Base-by-base conservation (phyloP, 2,888 invertebrate species). In the Odontocolon sp. region DNA sequence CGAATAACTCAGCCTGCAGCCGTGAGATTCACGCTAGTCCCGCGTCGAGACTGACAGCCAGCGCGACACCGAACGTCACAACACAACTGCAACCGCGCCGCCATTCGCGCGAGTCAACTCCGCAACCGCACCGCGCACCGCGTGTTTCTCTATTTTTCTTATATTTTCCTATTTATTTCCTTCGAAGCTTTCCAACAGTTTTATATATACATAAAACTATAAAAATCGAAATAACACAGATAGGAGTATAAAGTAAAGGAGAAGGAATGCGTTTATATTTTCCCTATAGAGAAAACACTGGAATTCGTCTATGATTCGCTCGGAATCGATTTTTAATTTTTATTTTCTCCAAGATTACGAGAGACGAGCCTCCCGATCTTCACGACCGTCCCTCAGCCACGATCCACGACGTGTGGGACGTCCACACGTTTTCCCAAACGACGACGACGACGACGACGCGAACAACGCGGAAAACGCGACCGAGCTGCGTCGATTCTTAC, bases 51-150 rank as follows among this genome's bases (percentile, higher is more conserved):
- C 80, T 85, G 85, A 85, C 85, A 85, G 84, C 78, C 81, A 81
- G 67, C 80, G 74, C 82, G 81, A 68, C 80, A 81, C 81, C 78
- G 78, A 80, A 82, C 85, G 85, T 86, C 84, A 86, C 86, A 84
- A 84, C 83, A 83, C 77, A 77, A 81, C 77, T 78, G 78, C 80
- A 64, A 75, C 57, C 80, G 79, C 79, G 82, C 81, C 83, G 85
- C 85, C 85, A 84, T 85, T 84, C 83, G 83, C 81, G 36, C 75
- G 78, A 78, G 56, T 40, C 66, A 66, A 38, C 67, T 57, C 47
- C 59, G 63, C 57, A 52, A 40, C 40, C 66, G 72, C 75, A 77
- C 68, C 28, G 61, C 23, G 47, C 42, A 66, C 52, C 72, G 57
- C 66, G 66, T 50, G 50, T 72, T 38, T 4, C 23, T 42, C 21